Evolutionary conservation across 2,888 invertebrate genomes (phyloP).

Genomic region (Philonicus albiceps): DNA sequence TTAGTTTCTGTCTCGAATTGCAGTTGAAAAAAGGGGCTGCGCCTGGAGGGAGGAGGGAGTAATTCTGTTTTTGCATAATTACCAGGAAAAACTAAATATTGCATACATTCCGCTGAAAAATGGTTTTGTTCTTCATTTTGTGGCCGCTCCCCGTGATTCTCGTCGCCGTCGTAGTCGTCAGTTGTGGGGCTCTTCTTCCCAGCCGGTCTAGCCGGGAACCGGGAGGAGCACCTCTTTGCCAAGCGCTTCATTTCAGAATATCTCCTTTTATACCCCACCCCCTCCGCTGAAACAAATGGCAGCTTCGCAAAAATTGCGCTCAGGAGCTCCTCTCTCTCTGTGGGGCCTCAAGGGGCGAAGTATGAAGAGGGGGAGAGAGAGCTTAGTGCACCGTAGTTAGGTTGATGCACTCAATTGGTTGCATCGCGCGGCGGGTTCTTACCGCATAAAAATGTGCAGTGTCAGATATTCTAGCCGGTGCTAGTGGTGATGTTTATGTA

Average conservation of each 20-base stretch:
- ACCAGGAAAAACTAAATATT: neutral
- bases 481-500: neutral
- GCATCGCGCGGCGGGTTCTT: neutral
- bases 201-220: neutral
- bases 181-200: neutral
- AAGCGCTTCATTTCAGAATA: neutral
- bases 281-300: neutral
- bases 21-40: neutral
- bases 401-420: neutral
- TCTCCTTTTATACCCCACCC: neutral
- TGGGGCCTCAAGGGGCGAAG: too few relatives aligned
- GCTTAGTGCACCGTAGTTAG: neutral
- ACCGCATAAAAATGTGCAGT: neutral
- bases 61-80: neutral
- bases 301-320: neutral
- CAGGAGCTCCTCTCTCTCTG: neutral
- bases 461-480: neutral
- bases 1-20: neutral
- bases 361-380: too few relatives aligned
- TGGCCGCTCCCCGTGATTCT: neutral
- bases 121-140: neutral
- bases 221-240: neutral
- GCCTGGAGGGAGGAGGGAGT: neutral
- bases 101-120: neutral
- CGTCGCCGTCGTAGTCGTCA: neutral